Conservation (phyloP, 2,113 vertebrate genomes). For the Hemichromis elongatus region DNA sequence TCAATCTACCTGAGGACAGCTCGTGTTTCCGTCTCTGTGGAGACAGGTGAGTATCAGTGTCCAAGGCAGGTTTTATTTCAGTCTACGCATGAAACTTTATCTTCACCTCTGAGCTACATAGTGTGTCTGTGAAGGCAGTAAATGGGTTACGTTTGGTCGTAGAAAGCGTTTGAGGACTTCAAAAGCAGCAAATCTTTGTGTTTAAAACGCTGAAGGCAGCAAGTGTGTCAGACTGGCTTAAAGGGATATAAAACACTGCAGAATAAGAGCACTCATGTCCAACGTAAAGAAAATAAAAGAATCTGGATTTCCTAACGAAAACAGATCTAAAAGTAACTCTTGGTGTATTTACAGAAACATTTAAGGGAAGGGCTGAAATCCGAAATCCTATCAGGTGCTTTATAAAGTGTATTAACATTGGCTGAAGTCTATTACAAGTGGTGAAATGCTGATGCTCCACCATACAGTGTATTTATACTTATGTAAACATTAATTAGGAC, state of each 20-base stretch:
- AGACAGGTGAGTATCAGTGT: constrained; percentile 23
- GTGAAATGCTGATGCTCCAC: background rate
- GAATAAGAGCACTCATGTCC: background rate
- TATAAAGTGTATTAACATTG: background rate
- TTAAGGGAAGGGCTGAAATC: background rate
- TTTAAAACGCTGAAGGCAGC: background rate
- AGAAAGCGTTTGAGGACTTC: background rate
- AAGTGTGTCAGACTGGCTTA: background rate
- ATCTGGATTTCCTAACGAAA: background rate
- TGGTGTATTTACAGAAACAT: background rate
- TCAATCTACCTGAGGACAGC: background rate
- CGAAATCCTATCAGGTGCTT: background rate
- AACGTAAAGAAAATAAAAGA: background rate
- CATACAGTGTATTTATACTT: background rate
- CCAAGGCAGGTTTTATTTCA: constrained; percentile 7
- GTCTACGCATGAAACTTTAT: constrained; percentile 12
- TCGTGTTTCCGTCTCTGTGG: constrained; percentile 21
- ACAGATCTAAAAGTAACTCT: background rate
- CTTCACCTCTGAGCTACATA: background rate
- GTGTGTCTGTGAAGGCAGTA: background rate
- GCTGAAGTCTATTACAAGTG: background rate
- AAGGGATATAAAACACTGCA: background rate
- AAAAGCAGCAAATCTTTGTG: background rate
- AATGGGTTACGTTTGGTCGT: background rate
- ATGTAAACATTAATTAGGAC: background rate